phyloP scores from a whole-genome alignment of 2,113 vertebrate genomes.

The Herpetotheres cachinnans region DNA sequence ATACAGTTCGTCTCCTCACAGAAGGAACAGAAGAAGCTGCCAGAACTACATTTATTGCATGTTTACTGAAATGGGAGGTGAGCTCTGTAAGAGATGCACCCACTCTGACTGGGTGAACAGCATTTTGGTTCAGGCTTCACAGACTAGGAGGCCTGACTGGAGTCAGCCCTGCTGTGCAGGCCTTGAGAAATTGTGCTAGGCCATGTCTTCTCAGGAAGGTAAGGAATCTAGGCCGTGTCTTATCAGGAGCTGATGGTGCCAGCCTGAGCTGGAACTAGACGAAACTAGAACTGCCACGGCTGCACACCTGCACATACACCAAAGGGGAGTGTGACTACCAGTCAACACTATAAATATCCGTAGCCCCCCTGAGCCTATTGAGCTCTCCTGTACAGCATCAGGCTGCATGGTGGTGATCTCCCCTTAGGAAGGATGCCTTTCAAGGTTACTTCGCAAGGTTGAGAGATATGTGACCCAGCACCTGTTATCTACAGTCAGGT shows the following conservation, averaged over 20 bases:
- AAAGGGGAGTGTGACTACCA: neutral
- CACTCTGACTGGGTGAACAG: neutral
- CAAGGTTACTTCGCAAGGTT: neutral
- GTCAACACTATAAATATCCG: neutral
- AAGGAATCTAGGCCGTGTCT: neutral
- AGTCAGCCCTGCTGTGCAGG: neutral
- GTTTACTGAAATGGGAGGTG: neutral
- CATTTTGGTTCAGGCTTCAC: neutral
- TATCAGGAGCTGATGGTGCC: neutral
- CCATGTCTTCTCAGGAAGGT: neutral
- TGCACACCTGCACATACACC: neutral
- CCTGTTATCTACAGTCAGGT: neutral
- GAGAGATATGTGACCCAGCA: neutral
- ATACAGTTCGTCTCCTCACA: neutral
- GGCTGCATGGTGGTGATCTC: accelerated
- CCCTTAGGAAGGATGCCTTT: neutral
- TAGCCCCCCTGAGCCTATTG: neutral
- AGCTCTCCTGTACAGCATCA: neutral
- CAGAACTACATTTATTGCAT: neutral
- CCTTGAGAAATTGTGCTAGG: neutral
- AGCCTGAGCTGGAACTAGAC: neutral
- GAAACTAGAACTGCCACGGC: neutral
- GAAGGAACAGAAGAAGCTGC: neutral
- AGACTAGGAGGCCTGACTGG: neutral
- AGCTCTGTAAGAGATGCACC: neutral